Evolutionary conservation across 2,797 vertebrate genomes (phyloP).

Genomic region (Fistularia commersonii): DNA sequence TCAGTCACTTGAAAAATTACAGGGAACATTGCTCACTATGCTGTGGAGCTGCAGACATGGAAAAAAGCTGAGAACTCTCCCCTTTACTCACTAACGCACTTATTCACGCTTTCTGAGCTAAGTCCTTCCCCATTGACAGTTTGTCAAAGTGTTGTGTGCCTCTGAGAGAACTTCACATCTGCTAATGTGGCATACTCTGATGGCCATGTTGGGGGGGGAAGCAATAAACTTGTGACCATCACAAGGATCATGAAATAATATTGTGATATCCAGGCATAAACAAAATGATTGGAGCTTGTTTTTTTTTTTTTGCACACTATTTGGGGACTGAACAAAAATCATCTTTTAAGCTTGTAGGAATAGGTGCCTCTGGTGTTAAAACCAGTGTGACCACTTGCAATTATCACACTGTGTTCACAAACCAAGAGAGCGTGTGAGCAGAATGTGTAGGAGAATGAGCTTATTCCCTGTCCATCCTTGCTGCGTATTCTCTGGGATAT

Average conservation of each 20-base stretch:
- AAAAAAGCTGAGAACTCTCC: constrained; percentile 35
- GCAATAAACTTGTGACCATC: constrained; percentile 47
- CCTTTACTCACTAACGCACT: constrained; percentile 24
- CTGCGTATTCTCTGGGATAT: background rate
- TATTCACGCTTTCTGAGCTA: constrained; percentile 31
- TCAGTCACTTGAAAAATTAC: background rate
- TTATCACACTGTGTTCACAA: constrained; percentile 33
- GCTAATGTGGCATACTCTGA: constrained; percentile 50
- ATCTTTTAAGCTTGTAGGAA: constrained; percentile 28
- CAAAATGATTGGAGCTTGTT: constrained; percentile 8
- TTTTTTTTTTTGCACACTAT: background rate
- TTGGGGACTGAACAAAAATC: constrained; percentile 33
- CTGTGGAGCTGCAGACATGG: constrained; percentile 31
- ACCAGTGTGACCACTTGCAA: constrained; percentile 54
- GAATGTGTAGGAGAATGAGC: constrained; percentile 19
- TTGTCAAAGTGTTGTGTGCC: constrained; percentile 46
- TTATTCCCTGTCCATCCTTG: constrained; percentile 18
- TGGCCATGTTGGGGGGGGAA: constrained; percentile 27
- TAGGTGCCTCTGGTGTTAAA: constrained; percentile 57
- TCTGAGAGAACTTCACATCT: constrained; percentile 50
- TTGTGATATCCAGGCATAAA: constrained; percentile 12
- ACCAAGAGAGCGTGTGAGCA: constrained; percentile 25
- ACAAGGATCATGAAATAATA: constrained; percentile 18
- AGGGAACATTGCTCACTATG: constrained; percentile 44
- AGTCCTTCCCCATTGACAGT: constrained; percentile 47